Conservation (phyloP, 2,797 vertebrate species). For the Myotis vivesi region DNA sequence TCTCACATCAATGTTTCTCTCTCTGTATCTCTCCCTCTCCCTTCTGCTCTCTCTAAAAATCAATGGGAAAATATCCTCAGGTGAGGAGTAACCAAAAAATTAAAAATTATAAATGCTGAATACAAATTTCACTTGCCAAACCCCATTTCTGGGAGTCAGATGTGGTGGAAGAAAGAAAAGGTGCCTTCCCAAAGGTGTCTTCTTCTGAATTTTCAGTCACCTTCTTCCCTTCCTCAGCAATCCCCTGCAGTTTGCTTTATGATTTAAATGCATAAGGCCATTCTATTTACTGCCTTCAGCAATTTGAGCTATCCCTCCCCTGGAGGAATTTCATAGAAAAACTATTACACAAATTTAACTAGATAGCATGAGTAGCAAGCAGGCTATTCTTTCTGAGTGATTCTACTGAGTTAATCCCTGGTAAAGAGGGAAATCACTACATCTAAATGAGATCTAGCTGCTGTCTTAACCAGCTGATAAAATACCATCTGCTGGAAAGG, state of each 20-base stretch:
- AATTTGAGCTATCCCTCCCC: constrained; percentile 25
- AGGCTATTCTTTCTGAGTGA: constrained; percentile 51
- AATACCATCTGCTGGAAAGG: constrained; percentile 59
- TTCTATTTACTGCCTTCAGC: constrained; percentile 54
- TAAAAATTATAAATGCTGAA: background rate
- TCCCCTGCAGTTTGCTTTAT: constrained; percentile 41
- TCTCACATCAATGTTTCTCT: too few species aligned
- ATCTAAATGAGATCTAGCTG: constrained; percentile 66
- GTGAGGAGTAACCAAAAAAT: too few species aligned
- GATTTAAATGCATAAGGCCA: constrained; percentile 50
- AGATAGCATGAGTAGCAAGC: constrained; percentile 48
- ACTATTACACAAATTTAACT: constrained; percentile 70
- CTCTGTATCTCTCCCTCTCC: too few species aligned
- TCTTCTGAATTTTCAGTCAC: constrained; percentile 18
- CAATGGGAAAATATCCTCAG: too few species aligned
- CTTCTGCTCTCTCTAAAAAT: too few species aligned
- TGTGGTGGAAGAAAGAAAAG: background rate
- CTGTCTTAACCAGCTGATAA: constrained; percentile 64
- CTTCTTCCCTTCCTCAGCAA: background rate
- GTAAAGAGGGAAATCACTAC: constrained; percentile 62
- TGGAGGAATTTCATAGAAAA: constrained; percentile 62
- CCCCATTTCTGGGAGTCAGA: background rate
- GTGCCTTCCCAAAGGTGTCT: background rate
- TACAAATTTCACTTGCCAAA: constrained; percentile 25
- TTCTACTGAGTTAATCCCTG: constrained; percentile 62